Percentiles rank a stretch among this genome's conserved stretches.
These are phyloP conservation scores for Picathartes gymnocephalus DNA, from an alignment of 2,113 vertebrate genomes.

Conservation along the genomic window DNA sequence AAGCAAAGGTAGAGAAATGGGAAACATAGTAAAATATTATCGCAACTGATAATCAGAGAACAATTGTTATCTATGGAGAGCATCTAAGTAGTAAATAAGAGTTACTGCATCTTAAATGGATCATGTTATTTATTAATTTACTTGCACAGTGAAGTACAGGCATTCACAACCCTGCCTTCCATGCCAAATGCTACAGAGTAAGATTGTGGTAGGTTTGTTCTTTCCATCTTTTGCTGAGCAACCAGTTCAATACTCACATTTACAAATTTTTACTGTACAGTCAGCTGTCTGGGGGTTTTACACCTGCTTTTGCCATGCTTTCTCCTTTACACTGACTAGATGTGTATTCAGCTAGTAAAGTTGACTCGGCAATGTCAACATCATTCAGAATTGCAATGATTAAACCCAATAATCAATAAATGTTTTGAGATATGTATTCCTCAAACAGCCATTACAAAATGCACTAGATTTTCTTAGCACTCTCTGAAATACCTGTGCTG, in stretches of 20 bases:
- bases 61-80: background rate
- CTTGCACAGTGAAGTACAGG: background rate
- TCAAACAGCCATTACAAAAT: background rate
- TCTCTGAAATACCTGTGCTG: background rate
- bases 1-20: background rate
- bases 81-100: background rate
- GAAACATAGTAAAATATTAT: background rate
- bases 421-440: background rate
- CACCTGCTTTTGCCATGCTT: background rate
- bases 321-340: background rate
- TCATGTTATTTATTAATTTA: background rate
- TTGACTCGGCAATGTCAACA: background rate
- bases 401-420: background rate
- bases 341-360: background rate
- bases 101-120: background rate
- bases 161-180: background rate
- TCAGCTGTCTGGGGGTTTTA: background rate
- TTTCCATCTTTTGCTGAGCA: background rate
- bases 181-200: background rate
- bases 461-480: background rate
- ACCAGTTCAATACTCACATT: background rate
- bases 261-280: background rate
- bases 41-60: background rate
- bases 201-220: background rate
- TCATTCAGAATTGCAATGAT: background rate